Base-by-base conservation (phyloP, 2,888 invertebrate genomes). In the Sesamia inferens region DNA sequence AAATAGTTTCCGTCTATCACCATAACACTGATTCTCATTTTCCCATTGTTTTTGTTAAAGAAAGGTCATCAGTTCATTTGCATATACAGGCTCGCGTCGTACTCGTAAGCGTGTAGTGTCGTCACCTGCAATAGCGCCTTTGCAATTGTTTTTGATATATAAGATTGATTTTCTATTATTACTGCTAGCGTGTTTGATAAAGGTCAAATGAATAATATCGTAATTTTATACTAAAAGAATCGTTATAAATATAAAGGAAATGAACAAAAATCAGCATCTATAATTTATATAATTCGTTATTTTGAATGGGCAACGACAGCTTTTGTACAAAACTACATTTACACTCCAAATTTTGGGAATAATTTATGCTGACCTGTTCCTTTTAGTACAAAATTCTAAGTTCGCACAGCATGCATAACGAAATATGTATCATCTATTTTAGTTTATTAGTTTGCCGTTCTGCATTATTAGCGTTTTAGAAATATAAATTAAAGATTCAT, bases 51-150 rank as follows among this genome's bases (percentile, higher is more conserved):
- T 48, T 55, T 19, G 24, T 57, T 51, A 58, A 19, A 22, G 11
- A 70, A 71, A 75, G 44, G 47, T 76, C 63, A 58, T 61, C n/a
- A 69, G 31, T 79, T 74, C 65, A 83, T 73, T 75, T 76, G 3
- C 31, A 31, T 31, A 83, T 75, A 68, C 63, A 67, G 22, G 74
- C 84, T 80, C 48, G 80, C 83, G 87, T 72, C 47, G 74, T 79
- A 72, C 67, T 42, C 55, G 54, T 55, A 66, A 76, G 61, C 54
- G 54, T 42, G 48, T 71, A 69, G 63, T 44, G 63, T 75, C 58
- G 63, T 75, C 58, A 42, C 62, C 68, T 84, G 90, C 90, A 88
- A 80, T 80, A 89, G 91, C 88, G 92, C 91, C 78, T 54, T 59
- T 76, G 87, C 87, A 81, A 87, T 62, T 78, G 72, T 72, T 54